phyloP scores from a whole-genome alignment of 2,888 invertebrate genomes.

The Ennomos quercinarius region DNA sequence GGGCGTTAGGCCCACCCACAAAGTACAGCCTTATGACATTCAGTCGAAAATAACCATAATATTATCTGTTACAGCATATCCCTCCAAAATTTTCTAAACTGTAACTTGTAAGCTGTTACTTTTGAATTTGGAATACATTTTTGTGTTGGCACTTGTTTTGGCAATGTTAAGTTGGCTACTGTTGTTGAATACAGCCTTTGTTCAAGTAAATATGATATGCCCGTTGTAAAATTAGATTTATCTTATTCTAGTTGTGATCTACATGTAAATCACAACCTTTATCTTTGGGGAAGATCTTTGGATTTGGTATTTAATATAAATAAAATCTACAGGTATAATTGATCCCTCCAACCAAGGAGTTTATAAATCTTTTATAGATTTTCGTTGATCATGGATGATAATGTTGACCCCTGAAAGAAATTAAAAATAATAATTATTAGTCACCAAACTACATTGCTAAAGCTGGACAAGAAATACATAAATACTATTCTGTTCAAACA shows the following conservation, averaged over 20 bases:
- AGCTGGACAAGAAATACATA: no score
- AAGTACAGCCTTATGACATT: slow-evolving; percentile 52
- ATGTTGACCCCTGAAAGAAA: slow-evolving; percentile 19
- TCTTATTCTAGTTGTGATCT: slow-evolving; percentile 46
- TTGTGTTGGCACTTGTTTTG: slow-evolving; percentile 45
- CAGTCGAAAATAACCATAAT: slow-evolving; percentile 52
- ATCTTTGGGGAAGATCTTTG: slow-evolving; percentile 36
- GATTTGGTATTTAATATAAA: slow-evolving; percentile 42
- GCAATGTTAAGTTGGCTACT: slow-evolving; percentile 25
- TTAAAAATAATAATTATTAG: background rate
- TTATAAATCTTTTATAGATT: slow-evolving; percentile 21
- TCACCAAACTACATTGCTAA: background rate
- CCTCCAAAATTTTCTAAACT: slow-evolving; percentile 32
- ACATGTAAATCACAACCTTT: slow-evolving; percentile 57
- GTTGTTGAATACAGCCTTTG: slow-evolving; percentile 43
- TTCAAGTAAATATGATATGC: slow-evolving; percentile 62
- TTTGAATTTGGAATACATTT: slow-evolving; percentile 55
- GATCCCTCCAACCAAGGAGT: slow-evolving; percentile 61
- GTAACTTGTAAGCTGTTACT: slow-evolving; percentile 23
- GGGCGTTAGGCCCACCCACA: slow-evolving; percentile 66
- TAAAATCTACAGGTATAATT: slow-evolving; percentile 73
- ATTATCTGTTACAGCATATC: slow-evolving; percentile 14
- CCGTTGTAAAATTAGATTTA: slow-evolving; percentile 43
- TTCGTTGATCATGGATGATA: slow-evolving; percentile 29
- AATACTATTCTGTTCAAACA: no score